Evolutionary conservation across 1,140 invertebrate species (phyloP), one percentile per base, ranked within the genome.

Genomic region (Trachelipus rathkii): DNA sequence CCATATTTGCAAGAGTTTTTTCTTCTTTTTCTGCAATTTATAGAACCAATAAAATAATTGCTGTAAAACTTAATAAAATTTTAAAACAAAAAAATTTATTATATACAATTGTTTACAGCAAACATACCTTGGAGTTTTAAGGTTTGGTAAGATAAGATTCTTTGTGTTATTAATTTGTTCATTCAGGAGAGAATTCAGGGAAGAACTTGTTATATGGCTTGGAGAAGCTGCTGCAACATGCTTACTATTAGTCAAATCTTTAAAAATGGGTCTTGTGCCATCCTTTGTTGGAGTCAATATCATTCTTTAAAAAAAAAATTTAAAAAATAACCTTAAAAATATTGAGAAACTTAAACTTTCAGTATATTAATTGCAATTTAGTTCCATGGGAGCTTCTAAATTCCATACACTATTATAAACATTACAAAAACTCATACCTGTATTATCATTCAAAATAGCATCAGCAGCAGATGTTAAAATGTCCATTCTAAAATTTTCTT

Each of bases 121-220:
- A 60, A 60, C 50, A 15, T 60, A 60, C 50, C 50, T 19, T 60
- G 50, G 50, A 3, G 50, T 60, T 60, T 60, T 60, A 60, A 60
- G 50, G 50, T 60, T 19, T 15, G 50, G 33, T 33, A 33, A 33
- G 1, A 33, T 6, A 33, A 1, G 33, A 33, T 33, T 33, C 33
- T 60, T 60, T 60, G 50, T 60, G n/a, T n/a, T n/a, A 13, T 15
- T 19, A 19, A 60, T 60, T 60, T 60, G 11, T 60, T 60, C 50
- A 15, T 19, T 60, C 11, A 60, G 19, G 8, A 60, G 50, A 15
- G 50, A 13, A 60, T 3, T 60, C 11, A 60, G 8, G 2, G 50
- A 60, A 60, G 50, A 60, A 60, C 19, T 19, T 3, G 50, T 15
- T 60, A 60, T 2, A 15, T 60, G 11, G 11, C 8, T 60, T 13